A percentile compares a stretch with the other conserved stretches of the same genome.
These are phyloP conservation scores for Lytechinus pictus DNA, from an alignment of 35 echinoderm and acorn worm genomes.

Conservation along the genomic window DNA sequence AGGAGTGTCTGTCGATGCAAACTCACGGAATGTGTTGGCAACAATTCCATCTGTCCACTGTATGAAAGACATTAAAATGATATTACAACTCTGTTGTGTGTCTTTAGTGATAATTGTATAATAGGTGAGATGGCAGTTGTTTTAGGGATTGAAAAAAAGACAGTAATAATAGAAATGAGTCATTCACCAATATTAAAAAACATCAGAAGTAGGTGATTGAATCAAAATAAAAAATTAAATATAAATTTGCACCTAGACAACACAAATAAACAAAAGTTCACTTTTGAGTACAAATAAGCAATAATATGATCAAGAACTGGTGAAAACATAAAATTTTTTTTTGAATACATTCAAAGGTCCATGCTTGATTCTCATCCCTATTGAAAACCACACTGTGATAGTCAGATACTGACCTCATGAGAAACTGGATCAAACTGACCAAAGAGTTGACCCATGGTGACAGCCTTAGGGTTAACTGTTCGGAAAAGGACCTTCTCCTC, in stretches of 20 bases:
- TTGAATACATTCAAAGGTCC: neutral
- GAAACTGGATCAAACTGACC: constrained; percentile 99
- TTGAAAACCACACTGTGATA: neutral
- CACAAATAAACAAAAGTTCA: neutral
- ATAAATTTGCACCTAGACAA: neutral
- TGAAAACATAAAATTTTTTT: neutral
- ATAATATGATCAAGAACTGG: neutral
- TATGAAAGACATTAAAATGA: neutral
- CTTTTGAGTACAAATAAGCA: neutral
- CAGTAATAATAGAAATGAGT: neutral
- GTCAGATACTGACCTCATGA: constrained; percentile 81
- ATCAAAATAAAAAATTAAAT: neutral
- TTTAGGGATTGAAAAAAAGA: too few relatives aligned
- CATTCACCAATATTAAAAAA: neutral
- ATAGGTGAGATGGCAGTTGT: too few relatives aligned
- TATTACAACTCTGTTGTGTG: neutral
- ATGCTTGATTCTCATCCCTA: neutral
- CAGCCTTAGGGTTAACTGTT: constrained; percentile 94
- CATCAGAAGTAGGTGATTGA: neutral
- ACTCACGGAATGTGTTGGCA: constrained; percentile 99
- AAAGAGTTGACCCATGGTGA: constrained; percentile 99
- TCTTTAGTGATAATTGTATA: neutral
- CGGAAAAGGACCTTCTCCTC: constrained; percentile 95
- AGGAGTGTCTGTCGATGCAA: constrained; percentile 98
- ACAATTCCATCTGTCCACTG: constrained; percentile 99